A percentile compares a stretch with the other conserved stretches of the same genome.
Conservation (phyloP, 1,140 invertebrate genomes). For the Drosophila repleta region DNA sequence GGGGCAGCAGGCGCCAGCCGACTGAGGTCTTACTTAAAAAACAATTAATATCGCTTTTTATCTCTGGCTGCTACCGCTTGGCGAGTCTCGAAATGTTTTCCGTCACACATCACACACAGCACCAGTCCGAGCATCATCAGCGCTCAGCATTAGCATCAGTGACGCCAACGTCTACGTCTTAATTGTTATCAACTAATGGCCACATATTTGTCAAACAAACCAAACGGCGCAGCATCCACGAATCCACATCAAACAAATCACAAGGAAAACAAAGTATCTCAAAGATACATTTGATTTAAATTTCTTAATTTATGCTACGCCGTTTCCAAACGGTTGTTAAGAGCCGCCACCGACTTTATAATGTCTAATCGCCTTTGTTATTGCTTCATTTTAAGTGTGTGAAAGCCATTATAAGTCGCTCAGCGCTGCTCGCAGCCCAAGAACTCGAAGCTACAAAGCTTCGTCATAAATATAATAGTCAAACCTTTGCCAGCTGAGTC, state of each 20-base stretch:
- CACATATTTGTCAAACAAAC: constrained; percentile 62
- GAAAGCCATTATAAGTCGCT: constrained; percentile 60
- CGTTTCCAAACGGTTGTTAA: constrained; percentile 66
- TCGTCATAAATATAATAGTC: no score
- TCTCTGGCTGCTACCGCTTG: constrained; percentile 38
- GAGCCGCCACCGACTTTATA: constrained; percentile 51
- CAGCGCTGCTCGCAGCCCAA: not conserved
- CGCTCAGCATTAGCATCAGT: constrained; percentile 10
- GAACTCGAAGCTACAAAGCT: no score
- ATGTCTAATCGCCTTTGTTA: constrained; percentile 39
- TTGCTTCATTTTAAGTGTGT: constrained; percentile 59
- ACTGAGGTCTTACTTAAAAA: constrained; percentile 59
- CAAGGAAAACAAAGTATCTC: constrained; percentile 12
- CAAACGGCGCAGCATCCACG: constrained; percentile 30
- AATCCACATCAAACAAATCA: constrained; percentile 57
- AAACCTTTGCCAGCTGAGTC: no score
- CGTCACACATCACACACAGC: constrained; percentile 57
- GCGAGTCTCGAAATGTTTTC: constrained; percentile 63
- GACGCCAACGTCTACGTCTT: constrained; percentile 41
- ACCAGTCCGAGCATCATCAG: not conserved
- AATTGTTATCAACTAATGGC: constrained; percentile 76
- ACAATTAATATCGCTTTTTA: constrained; percentile 69
- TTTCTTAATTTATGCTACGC: constrained; percentile 69
- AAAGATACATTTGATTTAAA: constrained; percentile 59
- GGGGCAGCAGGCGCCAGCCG: constrained; percentile 59